Evolutionary conservation across 2,888 invertebrate genomes (phyloP).

Genomic region (Pardosa pseudoannulata): DNA sequence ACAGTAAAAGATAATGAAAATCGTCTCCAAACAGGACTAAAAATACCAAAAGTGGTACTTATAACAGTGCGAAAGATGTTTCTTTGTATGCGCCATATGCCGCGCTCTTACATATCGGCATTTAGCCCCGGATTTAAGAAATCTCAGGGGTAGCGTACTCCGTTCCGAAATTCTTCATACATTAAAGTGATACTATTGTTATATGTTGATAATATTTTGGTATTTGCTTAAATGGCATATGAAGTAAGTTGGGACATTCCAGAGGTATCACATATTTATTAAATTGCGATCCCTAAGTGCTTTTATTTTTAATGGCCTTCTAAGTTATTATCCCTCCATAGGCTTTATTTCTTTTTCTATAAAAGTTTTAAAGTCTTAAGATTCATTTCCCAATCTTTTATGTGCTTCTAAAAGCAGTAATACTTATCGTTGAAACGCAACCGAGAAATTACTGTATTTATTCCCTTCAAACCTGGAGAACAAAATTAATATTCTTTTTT

Average conservation of each 20-base stretch:
- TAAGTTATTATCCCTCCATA: too few species aligned
- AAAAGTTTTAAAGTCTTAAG: too few species aligned
- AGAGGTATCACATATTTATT: too few species aligned
- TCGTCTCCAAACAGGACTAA: neutral
- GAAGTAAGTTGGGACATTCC: neutral
- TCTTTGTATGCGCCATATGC: neutral
- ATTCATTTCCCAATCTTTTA: too few species aligned
- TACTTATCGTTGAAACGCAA: too few species aligned
- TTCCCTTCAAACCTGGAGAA: too few species aligned
- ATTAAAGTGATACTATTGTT: neutral
- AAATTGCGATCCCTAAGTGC: too few species aligned
- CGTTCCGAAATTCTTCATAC: neutral
- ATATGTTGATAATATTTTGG: neutral
- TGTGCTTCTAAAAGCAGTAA: too few species aligned
- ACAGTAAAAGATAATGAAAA: slow-evolving; percentile 8
- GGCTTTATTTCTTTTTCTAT: too few species aligned
- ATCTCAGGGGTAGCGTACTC: neutral
- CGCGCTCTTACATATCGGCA: neutral
- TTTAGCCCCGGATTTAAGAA: neutral
- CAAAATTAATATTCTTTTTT: too few species aligned
- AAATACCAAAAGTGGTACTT: neutral
- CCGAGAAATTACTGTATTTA: too few species aligned
- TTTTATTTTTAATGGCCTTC: too few species aligned
- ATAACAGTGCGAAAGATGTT: neutral
- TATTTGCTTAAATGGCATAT: neutral